A percentile compares a stretch with the other conserved stretches of the same genome.
Evolutionary conservation across 2,797 vertebrate genomes (phyloP).

Genomic region (Malurus splendens): DNA sequence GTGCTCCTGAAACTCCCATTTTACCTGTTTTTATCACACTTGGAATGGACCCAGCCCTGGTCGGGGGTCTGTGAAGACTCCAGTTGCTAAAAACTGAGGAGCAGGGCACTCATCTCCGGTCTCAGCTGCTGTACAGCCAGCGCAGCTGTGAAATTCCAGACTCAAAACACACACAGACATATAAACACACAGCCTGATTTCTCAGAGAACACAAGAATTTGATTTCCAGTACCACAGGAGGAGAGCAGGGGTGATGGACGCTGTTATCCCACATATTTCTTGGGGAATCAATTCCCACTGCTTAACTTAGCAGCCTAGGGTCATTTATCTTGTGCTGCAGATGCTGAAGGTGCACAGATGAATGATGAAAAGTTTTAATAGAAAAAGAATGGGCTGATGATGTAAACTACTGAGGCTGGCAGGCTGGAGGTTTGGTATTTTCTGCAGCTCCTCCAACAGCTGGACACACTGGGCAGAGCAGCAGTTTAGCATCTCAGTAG

Average conservation of each 20-base stretch:
- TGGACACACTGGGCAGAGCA: not conserved
- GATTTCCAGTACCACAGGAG: not conserved
- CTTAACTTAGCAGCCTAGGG: not conserved
- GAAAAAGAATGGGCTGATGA: not conserved
- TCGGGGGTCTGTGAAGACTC: fast-evolving
- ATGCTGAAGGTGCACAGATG: not conserved
- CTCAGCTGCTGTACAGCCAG: not conserved
- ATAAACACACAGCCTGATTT: not conserved
- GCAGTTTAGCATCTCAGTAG: not conserved
- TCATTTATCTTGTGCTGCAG: not conserved
- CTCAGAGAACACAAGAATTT: not conserved
- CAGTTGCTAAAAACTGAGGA: not conserved
- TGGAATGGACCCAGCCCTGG: fast-evolving
- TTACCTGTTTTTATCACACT: not conserved
- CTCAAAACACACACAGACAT: not conserved
- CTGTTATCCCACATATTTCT: not conserved
- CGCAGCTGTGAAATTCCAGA: not conserved
- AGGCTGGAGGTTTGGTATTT: not conserved
- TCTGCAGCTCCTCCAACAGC: not conserved
- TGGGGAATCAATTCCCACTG: not conserved
- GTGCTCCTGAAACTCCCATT: not conserved
- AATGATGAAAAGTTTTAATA: not conserved
- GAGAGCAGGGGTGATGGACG: not conserved
- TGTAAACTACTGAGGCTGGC: not conserved
- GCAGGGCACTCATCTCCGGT: not conserved